phyloP scores from a whole-genome alignment of 2,797 vertebrate genomes.

The Enteromius treurensis region DNA sequence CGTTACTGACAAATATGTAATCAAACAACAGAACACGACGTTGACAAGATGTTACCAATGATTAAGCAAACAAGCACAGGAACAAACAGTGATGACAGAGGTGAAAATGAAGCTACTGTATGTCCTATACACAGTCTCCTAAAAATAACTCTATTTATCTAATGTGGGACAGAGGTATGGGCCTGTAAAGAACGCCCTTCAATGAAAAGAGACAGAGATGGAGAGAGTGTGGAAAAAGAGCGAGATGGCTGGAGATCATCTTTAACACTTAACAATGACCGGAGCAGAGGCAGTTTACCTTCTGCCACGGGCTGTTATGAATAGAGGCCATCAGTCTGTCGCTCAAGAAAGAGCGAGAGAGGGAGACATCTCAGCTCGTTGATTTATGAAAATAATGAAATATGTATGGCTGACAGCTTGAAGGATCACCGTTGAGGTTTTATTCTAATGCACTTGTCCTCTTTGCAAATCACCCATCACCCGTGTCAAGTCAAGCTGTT shows the following conservation, averaged over 20 bases:
- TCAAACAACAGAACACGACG: neutral
- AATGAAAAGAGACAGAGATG: conserved; percentile 52
- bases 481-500: conserved; percentile 83
- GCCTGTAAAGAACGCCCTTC: conserved; percentile 52
- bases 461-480: conserved; percentile 98
- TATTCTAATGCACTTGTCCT: conserved; percentile 99
- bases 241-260: conserved; percentile 57
- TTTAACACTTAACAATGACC: conserved; percentile 62
- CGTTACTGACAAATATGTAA: neutral
- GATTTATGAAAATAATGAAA: conserved; percentile 94
- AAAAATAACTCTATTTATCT: conserved; percentile 50
- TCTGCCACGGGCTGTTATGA: conserved; percentile 53
- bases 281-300: conserved; percentile 60
- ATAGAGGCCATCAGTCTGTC: conserved; percentile 58
- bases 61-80: neutral
- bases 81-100: neutral
- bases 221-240: conserved; percentile 41
- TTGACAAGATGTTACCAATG: neutral
- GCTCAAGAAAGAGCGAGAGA: conserved; percentile 69
- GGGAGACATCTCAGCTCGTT: conserved; percentile 88
- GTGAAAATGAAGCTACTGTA: conserved; percentile 23
- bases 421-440: conserved; percentile 95
- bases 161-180: conserved; percentile 42
- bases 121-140: conserved; percentile 24
- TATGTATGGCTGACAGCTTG: conserved; percentile 97